Percentiles rank a stretch among this genome's conserved stretches.
Conservation (phyloP, 2,888 invertebrate species). For the Clusia tigrina region DNA sequence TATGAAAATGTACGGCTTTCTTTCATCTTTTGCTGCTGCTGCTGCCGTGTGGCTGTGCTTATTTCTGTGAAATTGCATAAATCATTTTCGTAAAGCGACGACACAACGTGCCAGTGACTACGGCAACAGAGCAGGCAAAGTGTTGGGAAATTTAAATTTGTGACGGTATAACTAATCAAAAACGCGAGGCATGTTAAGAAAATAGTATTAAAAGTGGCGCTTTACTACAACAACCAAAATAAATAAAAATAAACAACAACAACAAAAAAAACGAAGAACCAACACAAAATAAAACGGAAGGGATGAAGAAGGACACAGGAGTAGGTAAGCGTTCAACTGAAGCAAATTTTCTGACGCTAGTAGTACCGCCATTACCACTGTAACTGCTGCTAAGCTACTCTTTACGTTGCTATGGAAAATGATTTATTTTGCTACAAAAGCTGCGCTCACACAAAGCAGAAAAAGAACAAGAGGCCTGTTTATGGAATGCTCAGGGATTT, state of each 20-base stretch:
- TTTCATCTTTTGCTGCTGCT: too few relatives aligned
- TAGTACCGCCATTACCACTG: too few relatives aligned
- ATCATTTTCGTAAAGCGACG: constrained; percentile 47
- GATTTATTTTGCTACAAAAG: neutral
- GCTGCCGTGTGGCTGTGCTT: constrained; percentile 44
- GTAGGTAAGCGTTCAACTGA: too few relatives aligned
- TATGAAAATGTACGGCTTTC: constrained; percentile 58
- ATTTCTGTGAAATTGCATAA: constrained; percentile 44
- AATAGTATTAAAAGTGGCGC: neutral
- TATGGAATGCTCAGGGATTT: neutral
- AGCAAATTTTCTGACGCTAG: too few relatives aligned
- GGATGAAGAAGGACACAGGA: too few relatives aligned
- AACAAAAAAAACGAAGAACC: too few relatives aligned
- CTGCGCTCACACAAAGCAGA: neutral
- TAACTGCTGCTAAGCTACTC: neutral
- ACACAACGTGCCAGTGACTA: too few relatives aligned
- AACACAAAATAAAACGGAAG: too few relatives aligned
- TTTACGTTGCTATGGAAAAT: neutral
- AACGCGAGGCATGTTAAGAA: neutral
- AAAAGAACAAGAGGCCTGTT: neutral
- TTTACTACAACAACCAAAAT: neutral
- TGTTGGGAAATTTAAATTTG: constrained; percentile 19
- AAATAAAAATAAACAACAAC: neutral
- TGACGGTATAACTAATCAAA: constrained; percentile 2
- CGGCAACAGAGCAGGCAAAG: constrained; percentile 3